A percentile compares a stretch with the other conserved stretches of the same genome.
phyloP scores from a whole-genome alignment of 2,888 invertebrate species.

The Sepiola atlantica region DNA sequence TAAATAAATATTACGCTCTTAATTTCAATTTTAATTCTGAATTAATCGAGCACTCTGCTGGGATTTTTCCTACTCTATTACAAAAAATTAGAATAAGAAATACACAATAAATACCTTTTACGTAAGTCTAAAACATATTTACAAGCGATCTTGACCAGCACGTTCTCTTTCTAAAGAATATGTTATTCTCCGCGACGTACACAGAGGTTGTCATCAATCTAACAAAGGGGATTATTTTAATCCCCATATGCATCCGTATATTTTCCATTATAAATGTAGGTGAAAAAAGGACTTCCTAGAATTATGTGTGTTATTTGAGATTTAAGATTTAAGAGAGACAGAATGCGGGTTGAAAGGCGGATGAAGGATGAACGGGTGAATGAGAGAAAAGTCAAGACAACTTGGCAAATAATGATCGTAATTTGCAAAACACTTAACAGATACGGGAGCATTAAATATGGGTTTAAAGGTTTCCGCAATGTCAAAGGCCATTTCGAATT shows the following conservation, averaged over 20 bases:
- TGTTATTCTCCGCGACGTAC: neutral
- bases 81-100: no score
- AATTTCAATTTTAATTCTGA: no score
- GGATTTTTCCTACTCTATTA: no score
- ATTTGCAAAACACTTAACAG: neutral
- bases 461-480: neutral
- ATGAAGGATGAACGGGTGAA: neutral
- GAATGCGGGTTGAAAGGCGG: neutral
- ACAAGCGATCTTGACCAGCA: neutral
- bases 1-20: no score
- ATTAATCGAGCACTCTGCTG: no score
- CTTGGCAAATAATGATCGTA: neutral
- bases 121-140: neutral
- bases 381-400: no score
- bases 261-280: neutral
- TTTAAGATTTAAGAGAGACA: neutral
- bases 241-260: neutral
- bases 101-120: no score
- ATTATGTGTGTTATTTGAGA: neutral
- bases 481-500: neutral
- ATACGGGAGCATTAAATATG: neutral
- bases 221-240: neutral
- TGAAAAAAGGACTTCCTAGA: neutral
- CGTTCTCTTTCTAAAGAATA: neutral
- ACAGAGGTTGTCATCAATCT: neutral